These are phyloP conservation scores for Megathymus violae DNA, from an alignment of 1,140 invertebrate species.

Conservation along the genomic window DNA sequence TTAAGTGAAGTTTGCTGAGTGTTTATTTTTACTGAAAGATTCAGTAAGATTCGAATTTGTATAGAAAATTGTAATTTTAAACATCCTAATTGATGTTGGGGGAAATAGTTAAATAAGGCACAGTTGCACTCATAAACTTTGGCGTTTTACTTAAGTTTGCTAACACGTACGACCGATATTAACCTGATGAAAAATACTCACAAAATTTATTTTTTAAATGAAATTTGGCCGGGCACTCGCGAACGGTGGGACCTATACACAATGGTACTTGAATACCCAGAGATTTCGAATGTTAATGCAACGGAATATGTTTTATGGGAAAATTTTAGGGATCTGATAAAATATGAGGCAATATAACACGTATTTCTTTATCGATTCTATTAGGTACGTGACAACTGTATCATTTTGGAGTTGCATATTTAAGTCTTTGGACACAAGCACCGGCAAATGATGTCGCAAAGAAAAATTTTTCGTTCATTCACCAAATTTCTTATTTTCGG, in stretches of 20 bases:
- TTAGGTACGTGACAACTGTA: slow-evolving; percentile 30
- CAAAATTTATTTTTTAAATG: too few relatives aligned
- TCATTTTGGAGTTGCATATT: slow-evolving; percentile 19
- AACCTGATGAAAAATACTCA: too few relatives aligned
- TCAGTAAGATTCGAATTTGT: too few relatives aligned
- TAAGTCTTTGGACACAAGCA: slow-evolving; percentile 3
- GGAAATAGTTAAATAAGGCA: too few relatives aligned
- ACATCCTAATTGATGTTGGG: too few relatives aligned
- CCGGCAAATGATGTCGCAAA: not conserved
- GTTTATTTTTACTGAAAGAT: too few relatives aligned
- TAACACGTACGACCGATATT: too few relatives aligned
- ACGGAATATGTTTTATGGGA: slow-evolving; percentile 35
- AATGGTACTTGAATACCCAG: slow-evolving; percentile 3
- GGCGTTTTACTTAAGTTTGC: too few relatives aligned
- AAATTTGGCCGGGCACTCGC: not conserved
- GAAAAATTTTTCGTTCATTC: not conserved
- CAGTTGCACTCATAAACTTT: too few relatives aligned
- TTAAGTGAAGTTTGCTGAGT: too few relatives aligned
- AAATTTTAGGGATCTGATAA: slow-evolving; percentile 26
- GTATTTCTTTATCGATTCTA: slow-evolving; percentile 21
- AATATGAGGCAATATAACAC: slow-evolving; percentile 20
- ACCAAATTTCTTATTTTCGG: not conserved
- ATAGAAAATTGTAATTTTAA: too few relatives aligned
- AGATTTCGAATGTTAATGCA: slow-evolving; percentile 26
- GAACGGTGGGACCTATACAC: not conserved